A percentile compares a stretch with the other conserved stretches of the same genome.
Evolutionary conservation across 2,888 invertebrate genomes (phyloP).

Genomic region (Theristus sp.): DNA sequence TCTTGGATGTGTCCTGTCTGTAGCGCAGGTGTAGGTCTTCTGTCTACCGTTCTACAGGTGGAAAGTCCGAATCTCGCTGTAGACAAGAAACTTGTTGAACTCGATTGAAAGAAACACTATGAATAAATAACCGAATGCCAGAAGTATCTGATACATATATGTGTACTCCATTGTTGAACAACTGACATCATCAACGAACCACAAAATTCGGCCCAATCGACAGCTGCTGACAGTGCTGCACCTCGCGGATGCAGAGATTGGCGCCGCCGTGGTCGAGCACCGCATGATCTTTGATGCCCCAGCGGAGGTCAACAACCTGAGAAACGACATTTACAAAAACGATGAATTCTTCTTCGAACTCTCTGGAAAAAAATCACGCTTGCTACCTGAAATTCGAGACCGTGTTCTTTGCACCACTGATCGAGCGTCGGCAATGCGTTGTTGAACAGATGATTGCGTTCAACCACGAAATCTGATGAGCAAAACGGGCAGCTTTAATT

Average conservation of each 20-base stretch:
- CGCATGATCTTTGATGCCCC: conserved; percentile 89
- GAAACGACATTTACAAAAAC: conserved; percentile 9
- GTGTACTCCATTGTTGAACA: too few species aligned
- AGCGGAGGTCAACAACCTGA: conserved; percentile 88
- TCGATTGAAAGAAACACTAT: too few species aligned
- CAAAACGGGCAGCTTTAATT: neutral
- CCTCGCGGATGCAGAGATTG: conserved; percentile 87
- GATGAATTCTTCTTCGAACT: too few species aligned
- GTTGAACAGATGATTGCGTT: conserved; percentile 84
- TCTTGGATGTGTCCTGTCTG: too few species aligned
- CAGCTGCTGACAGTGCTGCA: conserved; percentile 79
- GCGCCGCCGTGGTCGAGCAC: conserved; percentile 97
- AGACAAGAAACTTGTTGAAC: too few species aligned
- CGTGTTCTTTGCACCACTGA: conserved; percentile 83
- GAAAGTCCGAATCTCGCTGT: too few species aligned
- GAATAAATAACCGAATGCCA: too few species aligned
- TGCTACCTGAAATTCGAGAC: conserved; percentile 80
- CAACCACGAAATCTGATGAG: conserved; percentile 74
- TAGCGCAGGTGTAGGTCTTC: too few species aligned
- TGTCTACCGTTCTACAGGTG: too few species aligned
- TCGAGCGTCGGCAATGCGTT: conserved; percentile 80
- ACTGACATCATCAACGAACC: too few species aligned
- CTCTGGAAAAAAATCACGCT: too few species aligned
- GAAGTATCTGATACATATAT: too few species aligned
- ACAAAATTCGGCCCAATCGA: conserved; percentile 95